Percentiles rank a stretch among this genome's conserved stretches.
phyloP scores from a whole-genome alignment of 2,797 vertebrate genomes.

The Sebastes kiyomatsui region DNA sequence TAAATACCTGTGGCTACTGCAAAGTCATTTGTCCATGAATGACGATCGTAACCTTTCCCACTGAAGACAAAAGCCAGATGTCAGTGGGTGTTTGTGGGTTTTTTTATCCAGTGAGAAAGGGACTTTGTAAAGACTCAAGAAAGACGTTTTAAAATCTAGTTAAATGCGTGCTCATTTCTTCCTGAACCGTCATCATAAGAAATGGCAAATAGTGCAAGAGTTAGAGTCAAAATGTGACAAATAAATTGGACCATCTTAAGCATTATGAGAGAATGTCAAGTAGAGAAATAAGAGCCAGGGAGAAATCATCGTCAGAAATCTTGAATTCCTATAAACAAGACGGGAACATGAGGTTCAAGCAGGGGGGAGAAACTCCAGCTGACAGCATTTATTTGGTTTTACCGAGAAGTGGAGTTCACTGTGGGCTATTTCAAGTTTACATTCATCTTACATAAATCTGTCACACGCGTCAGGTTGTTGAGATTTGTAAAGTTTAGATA shows the following conservation, averaged over 20 bases:
- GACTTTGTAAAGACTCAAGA: not conserved
- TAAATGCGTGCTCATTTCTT: not conserved
- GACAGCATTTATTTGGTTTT: slow-evolving; percentile 32
- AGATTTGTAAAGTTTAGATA: slow-evolving; percentile 24
- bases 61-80: not conserved
- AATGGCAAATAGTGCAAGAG: not conserved
- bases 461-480: slow-evolving; percentile 3
- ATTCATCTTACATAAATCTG: slow-evolving; percentile 19
- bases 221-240: not conserved
- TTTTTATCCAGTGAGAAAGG: not conserved
- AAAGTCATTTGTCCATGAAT: no score
- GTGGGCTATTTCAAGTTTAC: slow-evolving; percentile 20
- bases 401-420: slow-evolving; percentile 2
- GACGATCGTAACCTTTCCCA: no score
- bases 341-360: not conserved
- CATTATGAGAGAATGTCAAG: not conserved
- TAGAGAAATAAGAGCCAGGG: not conserved
- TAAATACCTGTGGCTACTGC: no score
- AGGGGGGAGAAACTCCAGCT: slow-evolving; percentile 4
- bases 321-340: slow-evolving; percentile 14
- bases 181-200: not conserved
- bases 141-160: not conserved
- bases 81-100: not conserved
- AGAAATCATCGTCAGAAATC: not conserved
- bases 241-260: not conserved